These are phyloP conservation scores for Lycorma delicatula DNA, from an alignment of 1,140 invertebrate species.

Conservation along the genomic window DNA sequence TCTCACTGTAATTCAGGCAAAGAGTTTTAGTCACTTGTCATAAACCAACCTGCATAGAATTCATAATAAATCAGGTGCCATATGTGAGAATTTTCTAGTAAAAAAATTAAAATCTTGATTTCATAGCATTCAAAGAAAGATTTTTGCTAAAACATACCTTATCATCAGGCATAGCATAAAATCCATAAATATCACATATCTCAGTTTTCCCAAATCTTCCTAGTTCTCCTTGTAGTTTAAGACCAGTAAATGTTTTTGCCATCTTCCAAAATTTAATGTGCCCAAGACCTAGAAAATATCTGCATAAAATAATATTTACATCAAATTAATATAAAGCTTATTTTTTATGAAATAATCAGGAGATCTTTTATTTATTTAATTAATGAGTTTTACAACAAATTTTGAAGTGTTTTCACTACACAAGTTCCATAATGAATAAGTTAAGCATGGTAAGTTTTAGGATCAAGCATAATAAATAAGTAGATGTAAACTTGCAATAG, in stretches of 20 bases:
- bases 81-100: background rate
- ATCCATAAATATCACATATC: conserved; percentile 76
- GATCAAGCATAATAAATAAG: too few species aligned
- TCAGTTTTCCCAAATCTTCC: conserved; percentile 85
- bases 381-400: too few species aligned
- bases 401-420: too few species aligned
- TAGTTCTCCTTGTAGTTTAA: conserved; percentile 76
- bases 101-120: background rate
- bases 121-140: background rate
- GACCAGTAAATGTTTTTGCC: conserved; percentile 76
- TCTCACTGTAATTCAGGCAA: too few species aligned
- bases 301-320: too few species aligned
- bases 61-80: background rate
- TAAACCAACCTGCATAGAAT: background rate
- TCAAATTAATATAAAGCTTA: too few species aligned
- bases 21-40: too few species aligned
- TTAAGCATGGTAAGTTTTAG: too few species aligned
- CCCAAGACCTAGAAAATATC: conserved; percentile 46
- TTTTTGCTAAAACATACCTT: conserved; percentile 51
- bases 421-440: too few species aligned
- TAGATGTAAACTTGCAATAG: too few species aligned
- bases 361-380: too few species aligned
- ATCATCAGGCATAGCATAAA: conserved; percentile 75
- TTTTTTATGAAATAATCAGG: too few species aligned
- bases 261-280: conserved; percentile 95